Evolutionary conservation across 2,888 invertebrate genomes (phyloP).

Genomic region (Drosophila kuntzei): DNA sequence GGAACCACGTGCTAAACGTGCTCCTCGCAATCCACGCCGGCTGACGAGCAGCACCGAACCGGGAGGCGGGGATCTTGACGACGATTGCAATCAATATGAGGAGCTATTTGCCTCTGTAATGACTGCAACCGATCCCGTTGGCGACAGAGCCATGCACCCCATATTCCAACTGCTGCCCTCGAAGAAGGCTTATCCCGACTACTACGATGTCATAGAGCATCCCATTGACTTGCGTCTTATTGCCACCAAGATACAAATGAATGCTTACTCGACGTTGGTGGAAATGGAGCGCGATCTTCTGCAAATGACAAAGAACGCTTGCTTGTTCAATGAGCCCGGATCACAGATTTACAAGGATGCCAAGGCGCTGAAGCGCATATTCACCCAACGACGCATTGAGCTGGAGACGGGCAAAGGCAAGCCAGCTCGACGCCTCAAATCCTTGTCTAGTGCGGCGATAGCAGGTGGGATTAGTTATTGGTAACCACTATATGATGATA

Average conservation of each 20-base stretch:
- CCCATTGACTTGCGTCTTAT: slow-evolving; percentile 98
- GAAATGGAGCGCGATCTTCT: slow-evolving; percentile 96
- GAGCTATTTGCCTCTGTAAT: slow-evolving; percentile 95
- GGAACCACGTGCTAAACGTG: slow-evolving; percentile 80
- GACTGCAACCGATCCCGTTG: slow-evolving; percentile 91
- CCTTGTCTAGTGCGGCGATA: slow-evolving; percentile 77
- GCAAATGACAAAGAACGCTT: slow-evolving; percentile 97
- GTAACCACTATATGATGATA: not conserved
- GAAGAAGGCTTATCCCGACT: slow-evolving; percentile 96
- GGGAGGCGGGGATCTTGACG: slow-evolving; percentile 90
- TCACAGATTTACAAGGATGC: slow-evolving; percentile 98
- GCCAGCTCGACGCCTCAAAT: slow-evolving; percentile 84
- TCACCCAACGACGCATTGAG: slow-evolving; percentile 89
- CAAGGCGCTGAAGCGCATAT: slow-evolving; percentile 91
- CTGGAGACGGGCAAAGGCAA: slow-evolving; percentile 89
- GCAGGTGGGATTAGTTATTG: slow-evolving; percentile 56
- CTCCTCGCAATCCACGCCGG: slow-evolving; percentile 82
- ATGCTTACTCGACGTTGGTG: slow-evolving; percentile 90
- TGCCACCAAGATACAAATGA: slow-evolving; percentile 95
- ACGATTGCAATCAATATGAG: slow-evolving; percentile 92
- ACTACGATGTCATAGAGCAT: slow-evolving; percentile 96
- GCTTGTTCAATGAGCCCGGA: slow-evolving; percentile 97
- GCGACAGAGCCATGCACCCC: slow-evolving; percentile 92
- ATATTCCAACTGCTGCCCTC: slow-evolving; percentile 97
- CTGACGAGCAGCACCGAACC: slow-evolving; percentile 88